Percentiles rank a stretch among this genome's conserved stretches.
These are phyloP conservation scores for Stictonetta naevosa DNA, from an alignment of 2,113 vertebrate genomes.

Conservation along the genomic window DNA sequence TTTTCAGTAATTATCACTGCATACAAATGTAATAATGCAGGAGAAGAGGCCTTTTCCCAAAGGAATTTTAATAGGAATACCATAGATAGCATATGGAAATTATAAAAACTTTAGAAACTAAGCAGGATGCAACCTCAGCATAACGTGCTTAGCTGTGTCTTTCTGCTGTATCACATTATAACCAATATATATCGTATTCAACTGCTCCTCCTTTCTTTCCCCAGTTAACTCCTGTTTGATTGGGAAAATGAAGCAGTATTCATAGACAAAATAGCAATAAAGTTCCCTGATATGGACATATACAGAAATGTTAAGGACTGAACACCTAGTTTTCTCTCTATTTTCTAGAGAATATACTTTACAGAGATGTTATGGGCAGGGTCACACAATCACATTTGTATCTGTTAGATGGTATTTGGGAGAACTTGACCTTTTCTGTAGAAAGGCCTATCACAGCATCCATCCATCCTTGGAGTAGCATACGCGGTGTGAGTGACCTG, in stretches of 20 bases:
- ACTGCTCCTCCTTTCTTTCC: background rate
- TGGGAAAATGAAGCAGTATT: background rate
- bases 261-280: background rate
- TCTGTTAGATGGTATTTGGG: background rate
- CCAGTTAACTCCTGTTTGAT: background rate
- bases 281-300: background rate
- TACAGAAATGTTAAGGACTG: background rate
- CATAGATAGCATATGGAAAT: background rate
- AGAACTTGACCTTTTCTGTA: background rate
- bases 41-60: background rate
- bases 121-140: background rate
- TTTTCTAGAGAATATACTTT: background rate
- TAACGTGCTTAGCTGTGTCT: background rate
- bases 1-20: constrained; percentile 35
- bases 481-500: background rate
- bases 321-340: background rate
- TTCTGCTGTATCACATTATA: background rate
- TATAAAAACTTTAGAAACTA: background rate
- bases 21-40: background rate
- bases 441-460: background rate
- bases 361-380: background rate
- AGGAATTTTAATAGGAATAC: background rate
- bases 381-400: background rate
- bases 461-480: background rate
- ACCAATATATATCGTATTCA: background rate